phyloP scores from a whole-genome alignment of 1,140 invertebrate species.

The Phthorimaea operculella region DNA sequence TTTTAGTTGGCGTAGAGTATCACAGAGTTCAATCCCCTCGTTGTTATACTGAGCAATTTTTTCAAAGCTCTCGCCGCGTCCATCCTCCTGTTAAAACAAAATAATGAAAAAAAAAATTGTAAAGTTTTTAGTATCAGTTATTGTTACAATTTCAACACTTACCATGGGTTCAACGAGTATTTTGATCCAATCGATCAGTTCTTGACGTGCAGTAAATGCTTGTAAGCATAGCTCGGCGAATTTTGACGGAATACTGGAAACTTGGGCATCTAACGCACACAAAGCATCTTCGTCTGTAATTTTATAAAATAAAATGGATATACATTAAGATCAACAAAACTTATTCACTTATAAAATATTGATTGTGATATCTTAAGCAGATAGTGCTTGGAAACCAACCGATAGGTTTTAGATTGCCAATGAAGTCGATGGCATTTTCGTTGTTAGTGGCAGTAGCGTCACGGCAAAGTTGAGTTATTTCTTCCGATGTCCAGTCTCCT shows the following conservation, averaged over 20 bases:
- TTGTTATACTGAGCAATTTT: conserved; percentile 44
- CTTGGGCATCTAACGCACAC: conserved; percentile 35
- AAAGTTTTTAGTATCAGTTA: no score
- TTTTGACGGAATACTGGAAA: conserved; percentile 31
- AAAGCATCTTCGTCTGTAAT: conserved; percentile 38
- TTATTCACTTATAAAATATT: no score
- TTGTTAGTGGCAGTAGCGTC: conserved; percentile 28
- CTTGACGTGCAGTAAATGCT: conserved; percentile 48
- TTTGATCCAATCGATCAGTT: conserved; percentile 56
- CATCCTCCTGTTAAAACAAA: conserved; percentile 22
- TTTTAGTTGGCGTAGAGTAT: conserved; percentile 41
- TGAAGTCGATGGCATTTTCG: conserved; percentile 25
- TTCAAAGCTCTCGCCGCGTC: conserved; percentile 26
- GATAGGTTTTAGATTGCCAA: background rate
- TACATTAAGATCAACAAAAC: no score
- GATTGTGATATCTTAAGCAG: no score
- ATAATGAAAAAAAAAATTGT: no score
- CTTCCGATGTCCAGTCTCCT: conserved; percentile 48
- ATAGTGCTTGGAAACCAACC: background rate
- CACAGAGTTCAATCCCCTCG: conserved; percentile 47
- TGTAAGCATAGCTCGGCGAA: conserved; percentile 55
- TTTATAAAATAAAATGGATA: conserved; percentile 6
- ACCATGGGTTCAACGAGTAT: conserved; percentile 17
- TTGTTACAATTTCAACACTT: background rate
- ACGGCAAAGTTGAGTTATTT: conserved; percentile 41